phyloP scores from a whole-genome alignment of 2,113 vertebrate species.

The Petrocephalus zakoni region DNA sequence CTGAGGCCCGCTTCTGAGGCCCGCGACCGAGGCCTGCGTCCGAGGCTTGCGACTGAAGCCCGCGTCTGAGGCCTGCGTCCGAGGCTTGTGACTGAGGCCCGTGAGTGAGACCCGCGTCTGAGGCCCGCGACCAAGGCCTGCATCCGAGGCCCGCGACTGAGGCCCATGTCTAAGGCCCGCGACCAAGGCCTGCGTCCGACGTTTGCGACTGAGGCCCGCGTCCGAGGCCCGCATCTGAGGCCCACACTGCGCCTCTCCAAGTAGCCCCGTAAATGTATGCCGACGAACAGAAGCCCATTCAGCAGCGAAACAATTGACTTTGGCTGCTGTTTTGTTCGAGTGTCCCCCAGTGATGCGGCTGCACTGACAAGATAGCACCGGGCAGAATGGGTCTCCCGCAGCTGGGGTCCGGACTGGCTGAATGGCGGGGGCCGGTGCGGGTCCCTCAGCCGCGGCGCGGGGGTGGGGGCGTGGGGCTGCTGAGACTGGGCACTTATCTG shows the following conservation, averaged over 20 bases:
- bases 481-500: background rate
- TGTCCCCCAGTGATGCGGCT: constrained; percentile 23
- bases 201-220: too few relatives aligned
- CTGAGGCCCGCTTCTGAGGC: too few relatives aligned
- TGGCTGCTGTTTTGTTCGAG: constrained; percentile 24
- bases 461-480: background rate
- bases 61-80: background rate
- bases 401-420: background rate
- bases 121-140: too few relatives aligned
- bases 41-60: too few relatives aligned
- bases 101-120: too few relatives aligned
- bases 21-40: too few relatives aligned
- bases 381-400: constrained; percentile 13
- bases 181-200: too few relatives aligned
- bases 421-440: background rate
- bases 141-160: too few relatives aligned
- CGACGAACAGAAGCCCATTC: constrained; percentile 22
- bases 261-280: constrained; percentile 21
- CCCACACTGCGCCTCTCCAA: background rate
- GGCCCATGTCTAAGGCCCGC: too few relatives aligned
- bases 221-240: background rate
- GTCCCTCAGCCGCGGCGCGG: background rate
- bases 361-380: constrained; percentile 15
- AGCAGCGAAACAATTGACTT: constrained; percentile 25
- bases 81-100: background rate